A percentile compares a stretch with the other conserved stretches of the same genome.
These are phyloP conservation scores for Sciurus niger DNA, from an alignment of 2,113 vertebrate genomes.

Conservation along the genomic window DNA sequence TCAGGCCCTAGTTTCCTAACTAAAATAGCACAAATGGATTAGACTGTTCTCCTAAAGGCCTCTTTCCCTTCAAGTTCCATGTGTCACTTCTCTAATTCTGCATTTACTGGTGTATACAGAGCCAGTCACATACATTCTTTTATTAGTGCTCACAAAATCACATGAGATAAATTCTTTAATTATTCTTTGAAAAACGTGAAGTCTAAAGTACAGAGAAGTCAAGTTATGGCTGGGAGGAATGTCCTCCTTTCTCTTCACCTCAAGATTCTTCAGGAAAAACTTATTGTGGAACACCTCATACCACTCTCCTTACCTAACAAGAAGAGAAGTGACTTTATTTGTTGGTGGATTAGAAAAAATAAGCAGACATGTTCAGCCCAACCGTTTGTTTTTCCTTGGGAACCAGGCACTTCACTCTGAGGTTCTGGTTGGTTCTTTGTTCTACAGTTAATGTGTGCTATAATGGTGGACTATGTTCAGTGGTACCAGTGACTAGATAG, in stretches of 20 bases:
- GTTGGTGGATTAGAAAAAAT: not conserved
- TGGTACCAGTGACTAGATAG: not conserved
- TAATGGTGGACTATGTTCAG: not conserved
- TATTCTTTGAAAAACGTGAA: not conserved
- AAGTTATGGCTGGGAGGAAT: accelerated
- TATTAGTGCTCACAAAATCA: not conserved
- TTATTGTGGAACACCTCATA: not conserved
- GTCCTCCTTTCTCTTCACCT: not conserved
- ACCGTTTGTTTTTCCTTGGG: not conserved
- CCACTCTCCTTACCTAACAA: not conserved
- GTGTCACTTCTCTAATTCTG: not conserved
- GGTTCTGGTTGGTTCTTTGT: not conserved
- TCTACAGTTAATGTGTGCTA: not conserved
- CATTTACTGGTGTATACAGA: not conserved
- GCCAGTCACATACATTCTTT: not conserved
- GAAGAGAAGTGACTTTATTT: not conserved
- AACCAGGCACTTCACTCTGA: not conserved
- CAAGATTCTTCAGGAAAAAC: not conserved
- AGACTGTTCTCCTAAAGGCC: not conserved
- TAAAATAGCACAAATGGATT: not conserved
- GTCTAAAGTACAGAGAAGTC: not conserved
- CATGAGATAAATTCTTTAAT: not conserved
- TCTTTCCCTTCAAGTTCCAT: not conserved
- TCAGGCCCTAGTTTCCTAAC: not conserved
- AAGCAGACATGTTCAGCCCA: not conserved